Base-by-base conservation (phyloP, 2,113 vertebrate species). In the Columbina picui region DNA sequence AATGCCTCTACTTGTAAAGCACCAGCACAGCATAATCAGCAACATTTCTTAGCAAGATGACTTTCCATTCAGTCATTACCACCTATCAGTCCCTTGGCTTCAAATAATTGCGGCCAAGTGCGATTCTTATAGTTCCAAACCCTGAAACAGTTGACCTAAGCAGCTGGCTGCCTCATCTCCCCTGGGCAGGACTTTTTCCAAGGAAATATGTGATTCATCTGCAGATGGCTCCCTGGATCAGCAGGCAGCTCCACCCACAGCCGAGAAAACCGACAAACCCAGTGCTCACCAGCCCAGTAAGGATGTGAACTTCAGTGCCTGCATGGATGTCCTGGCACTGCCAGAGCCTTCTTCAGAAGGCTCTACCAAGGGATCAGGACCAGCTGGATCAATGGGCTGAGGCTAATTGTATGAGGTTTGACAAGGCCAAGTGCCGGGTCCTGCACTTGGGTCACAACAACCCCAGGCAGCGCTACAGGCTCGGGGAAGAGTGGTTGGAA, bases 151-250 rank as follows among this genome's bases (percentile, higher is more conserved):
- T 64, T 5, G 3, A 94, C 49, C 87, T 89, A 83, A 77, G 55
- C 65, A 93, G 43, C 81, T 96, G 93, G 90, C 79, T 91, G 77
- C 45, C 59, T 96, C 5, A 9, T 55, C 52, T 97, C 96, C 86
- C 94, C 7, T 61, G 86, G 57, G 95, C 36, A 53, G 12, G n/a
- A 21, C 30, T 84, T 85, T 86, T 96, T 88, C 94, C 91, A 83
- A 71, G 89, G 85, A 95, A 92, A 83, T 52, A 34, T 1, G 1
- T 98, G 96, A 96, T 94, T 98, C 96, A 97, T 93, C 60, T 7
- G 26, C 96, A 97, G 97, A 97, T 97, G 95, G 90, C 75, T 95
- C 65, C 34, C 73, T 94, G 90, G 83, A 93, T 81, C 14, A 2
- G 47, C 29, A 84, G 41, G 63, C 89, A 81, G 47, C 49, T 94